These are phyloP conservation scores for Brienomyrus brachyistius DNA, from an alignment of 2,113 vertebrate genomes.

Conservation along the genomic window DNA sequence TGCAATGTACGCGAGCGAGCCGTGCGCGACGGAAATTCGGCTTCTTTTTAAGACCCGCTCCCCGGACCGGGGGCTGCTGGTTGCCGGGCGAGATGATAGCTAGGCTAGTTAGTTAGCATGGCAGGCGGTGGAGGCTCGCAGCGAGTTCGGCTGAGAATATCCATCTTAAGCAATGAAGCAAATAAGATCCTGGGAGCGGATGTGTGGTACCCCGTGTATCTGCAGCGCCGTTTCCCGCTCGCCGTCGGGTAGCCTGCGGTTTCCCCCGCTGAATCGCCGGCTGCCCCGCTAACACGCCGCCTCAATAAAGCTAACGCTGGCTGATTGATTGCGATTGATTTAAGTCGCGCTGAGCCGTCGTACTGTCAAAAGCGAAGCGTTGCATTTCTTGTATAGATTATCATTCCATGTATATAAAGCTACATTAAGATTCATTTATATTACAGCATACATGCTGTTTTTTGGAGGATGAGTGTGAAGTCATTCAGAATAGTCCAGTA, in stretches of 20 bases:
- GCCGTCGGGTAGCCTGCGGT: too few species aligned
- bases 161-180: not conserved
- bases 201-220: not conserved
- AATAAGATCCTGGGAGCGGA: not conserved
- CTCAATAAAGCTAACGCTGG: not conserved
- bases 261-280: not conserved
- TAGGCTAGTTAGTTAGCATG: slow-evolving; percentile 12
- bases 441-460: not conserved
- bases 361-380: not conserved
- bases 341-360: not conserved
- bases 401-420: not conserved
- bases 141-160: not conserved
- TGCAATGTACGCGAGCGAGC: too few species aligned
- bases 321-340: slow-evolving; percentile 3
- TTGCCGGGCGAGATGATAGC: slow-evolving; percentile 5
- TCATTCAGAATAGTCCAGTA: not conserved
- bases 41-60: not conserved
- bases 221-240: not conserved
- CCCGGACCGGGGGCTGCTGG: not conserved
- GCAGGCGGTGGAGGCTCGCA: not conserved
- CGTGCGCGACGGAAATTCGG: not conserved
- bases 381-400: not conserved
- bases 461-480: not conserved
- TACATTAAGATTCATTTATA: not conserved
- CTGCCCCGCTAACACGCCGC: not conserved